Evolutionary conservation across 2,888 invertebrate genomes (phyloP), one percentile per base, ranked within the genome.

Genomic region (Megamerina dolium): DNA sequence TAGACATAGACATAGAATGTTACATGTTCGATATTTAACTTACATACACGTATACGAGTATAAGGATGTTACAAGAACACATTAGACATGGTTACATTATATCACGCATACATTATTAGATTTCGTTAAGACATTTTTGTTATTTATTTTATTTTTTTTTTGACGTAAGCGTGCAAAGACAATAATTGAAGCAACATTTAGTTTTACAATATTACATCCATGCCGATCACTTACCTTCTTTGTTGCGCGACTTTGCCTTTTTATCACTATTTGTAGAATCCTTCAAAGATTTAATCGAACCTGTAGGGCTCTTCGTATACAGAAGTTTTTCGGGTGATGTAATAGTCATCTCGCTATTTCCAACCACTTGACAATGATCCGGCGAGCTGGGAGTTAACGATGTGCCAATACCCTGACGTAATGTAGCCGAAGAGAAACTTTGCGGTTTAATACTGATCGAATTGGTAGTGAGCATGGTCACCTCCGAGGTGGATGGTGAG

Each of bases 231-330:
- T 58, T 52, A 72, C 71, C 72, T 63, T 72, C 72, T 57, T 72
- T 72, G 51, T 71, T 72, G 40, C 70, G 63, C 18, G 67, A 55
- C 55, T 70, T 70, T 27, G 67, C 60, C 45, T 68, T 70, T 47
- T 66, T 69, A 50, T 70, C 69, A 48, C 58, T 61, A 46, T 67
- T 67, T 34, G 60, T 56, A 12, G 66, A 63, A 43, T 69, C 76
- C 68, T 76, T 76, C 56, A 77, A 74, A 41, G 75, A 74, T 66
- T 77, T 77, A 47, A 73, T 71, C 36, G 77, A 76, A 44, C 76
- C 75, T 48, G 74, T 73, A 41, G 76, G 76, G 69, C 77, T 77
- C 63, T 76, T 74, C 59, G 74, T 66, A 66, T 56, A 70, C 49
- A 66, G 63, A 38, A 69, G 44, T 41, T 69, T 67, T 34, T 68